Conservation (phyloP, 1,140 invertebrate genomes). For the Gonioctena quinquepunctata region DNA sequence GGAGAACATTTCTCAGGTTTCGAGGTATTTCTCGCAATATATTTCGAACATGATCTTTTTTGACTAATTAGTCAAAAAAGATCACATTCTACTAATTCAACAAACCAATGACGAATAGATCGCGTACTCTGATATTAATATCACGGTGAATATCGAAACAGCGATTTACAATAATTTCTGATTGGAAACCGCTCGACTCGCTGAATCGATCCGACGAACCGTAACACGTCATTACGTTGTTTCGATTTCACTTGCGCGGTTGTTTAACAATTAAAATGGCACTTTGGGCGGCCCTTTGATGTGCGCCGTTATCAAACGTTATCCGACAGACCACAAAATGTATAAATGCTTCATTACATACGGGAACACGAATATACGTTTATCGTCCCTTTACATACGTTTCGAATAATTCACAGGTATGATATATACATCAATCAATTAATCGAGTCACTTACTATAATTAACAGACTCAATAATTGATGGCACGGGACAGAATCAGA, state of each 20-base stretch:
- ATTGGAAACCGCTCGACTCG: background rate
- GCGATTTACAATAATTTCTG: too few relatives aligned
- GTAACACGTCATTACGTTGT: background rate
- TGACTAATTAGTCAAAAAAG: too few relatives aligned
- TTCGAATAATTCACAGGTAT: background rate
- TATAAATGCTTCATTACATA: background rate
- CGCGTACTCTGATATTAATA: too few relatives aligned
- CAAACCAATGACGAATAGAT: too few relatives aligned
- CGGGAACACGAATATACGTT: background rate
- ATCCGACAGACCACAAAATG: background rate
- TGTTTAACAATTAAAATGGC: background rate
- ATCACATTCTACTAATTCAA: too few relatives aligned
- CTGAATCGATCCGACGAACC: background rate
- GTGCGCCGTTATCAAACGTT: background rate
- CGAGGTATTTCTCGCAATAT: too few relatives aligned
- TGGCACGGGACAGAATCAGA: background rate
- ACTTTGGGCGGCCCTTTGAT: background rate
- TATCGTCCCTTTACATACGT: background rate
- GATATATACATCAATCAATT: background rate
- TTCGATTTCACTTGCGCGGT: background rate
- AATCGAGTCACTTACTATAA: background rate
- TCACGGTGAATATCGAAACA: too few relatives aligned
- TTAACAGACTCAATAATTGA: background rate
- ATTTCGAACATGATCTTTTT: too few relatives aligned
- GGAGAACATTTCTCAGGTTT: too few relatives aligned